Conservation (phyloP, 1,140 invertebrate species). For the Drosophila ambigua region DNA sequence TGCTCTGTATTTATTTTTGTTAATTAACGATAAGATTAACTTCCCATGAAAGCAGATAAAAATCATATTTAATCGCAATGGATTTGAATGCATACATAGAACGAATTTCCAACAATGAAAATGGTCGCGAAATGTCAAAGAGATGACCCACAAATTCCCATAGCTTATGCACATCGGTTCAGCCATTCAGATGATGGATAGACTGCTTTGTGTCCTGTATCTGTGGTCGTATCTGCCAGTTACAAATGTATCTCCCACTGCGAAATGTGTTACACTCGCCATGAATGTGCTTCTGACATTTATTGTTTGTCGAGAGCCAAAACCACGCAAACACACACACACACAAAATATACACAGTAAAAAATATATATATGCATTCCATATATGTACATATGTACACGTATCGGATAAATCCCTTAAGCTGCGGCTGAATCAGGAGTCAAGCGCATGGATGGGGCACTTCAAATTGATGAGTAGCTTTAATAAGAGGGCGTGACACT, state of each 20-base stretch:
- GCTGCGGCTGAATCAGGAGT: slow-evolving; percentile 61
- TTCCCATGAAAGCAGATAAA: too few species aligned
- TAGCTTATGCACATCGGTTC: slow-evolving; percentile 9
- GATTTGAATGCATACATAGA: too few species aligned
- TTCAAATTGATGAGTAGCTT: slow-evolving; percentile 77
- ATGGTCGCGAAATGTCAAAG: too few species aligned
- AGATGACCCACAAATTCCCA: slow-evolving; percentile 8
- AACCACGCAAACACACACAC: not conserved
- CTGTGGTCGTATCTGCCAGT: slow-evolving; percentile 62
- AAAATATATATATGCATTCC: slow-evolving; percentile 5
- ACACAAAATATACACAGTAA: slow-evolving; percentile 30
- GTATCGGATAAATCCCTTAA: slow-evolving; percentile 70
- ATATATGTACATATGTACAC: slow-evolving; percentile 33
- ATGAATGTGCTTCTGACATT: slow-evolving; percentile 64
- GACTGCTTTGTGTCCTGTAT: slow-evolving; percentile 24
- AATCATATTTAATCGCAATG: too few species aligned
- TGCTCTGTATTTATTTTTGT: too few species aligned
- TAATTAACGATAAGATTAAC: too few species aligned
- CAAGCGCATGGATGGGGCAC: slow-evolving; percentile 51
- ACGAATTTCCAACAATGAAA: too few species aligned
- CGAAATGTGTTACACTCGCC: slow-evolving; percentile 66
- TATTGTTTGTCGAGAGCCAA: slow-evolving; percentile 52
- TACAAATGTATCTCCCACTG: slow-evolving; percentile 55
- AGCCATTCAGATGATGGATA: slow-evolving; percentile 53
- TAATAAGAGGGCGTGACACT: slow-evolving; percentile 72